Conservation (phyloP, 2,797 vertebrate species). For the Echiichthys vipera region DNA sequence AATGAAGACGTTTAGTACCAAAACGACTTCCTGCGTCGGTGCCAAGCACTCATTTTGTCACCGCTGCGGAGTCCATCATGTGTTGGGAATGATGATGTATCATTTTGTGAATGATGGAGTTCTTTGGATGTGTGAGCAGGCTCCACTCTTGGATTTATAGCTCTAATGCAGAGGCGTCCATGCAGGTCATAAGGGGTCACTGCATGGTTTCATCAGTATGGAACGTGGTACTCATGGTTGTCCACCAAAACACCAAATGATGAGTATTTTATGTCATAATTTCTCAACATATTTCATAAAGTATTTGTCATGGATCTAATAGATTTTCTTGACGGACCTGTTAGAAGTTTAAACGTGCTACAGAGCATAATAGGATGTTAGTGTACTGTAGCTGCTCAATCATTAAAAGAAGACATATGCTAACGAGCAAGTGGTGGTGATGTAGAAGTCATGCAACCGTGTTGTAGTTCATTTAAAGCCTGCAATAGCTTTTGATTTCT, state of each 20-base stretch:
- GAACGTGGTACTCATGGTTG: background rate
- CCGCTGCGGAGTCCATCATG: conserved; percentile 14
- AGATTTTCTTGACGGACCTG: background rate
- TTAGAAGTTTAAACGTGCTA: background rate
- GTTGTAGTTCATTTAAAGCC: too few species aligned
- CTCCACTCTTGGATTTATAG: conserved; percentile 2
- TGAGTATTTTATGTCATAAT: background rate
- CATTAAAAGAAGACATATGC: too few species aligned
- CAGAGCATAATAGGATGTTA: background rate
- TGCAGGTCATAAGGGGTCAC: background rate
- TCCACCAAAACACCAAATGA: background rate
- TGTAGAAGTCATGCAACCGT: too few species aligned
- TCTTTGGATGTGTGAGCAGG: conserved; percentile 6
- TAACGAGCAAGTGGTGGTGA: too few species aligned
- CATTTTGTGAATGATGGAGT: background rate
- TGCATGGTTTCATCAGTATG: background rate
- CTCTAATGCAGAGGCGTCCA: background rate
- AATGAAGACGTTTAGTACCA: conserved; percentile 72
- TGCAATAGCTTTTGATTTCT: too few species aligned
- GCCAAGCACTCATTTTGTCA: conserved; percentile 41
- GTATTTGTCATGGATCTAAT: background rate
- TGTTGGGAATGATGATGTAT: conserved; percentile 25
- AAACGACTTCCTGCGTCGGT: conserved; percentile 37
- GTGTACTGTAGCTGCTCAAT: background rate
- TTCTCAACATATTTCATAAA: background rate